Evolutionary conservation across 2,888 invertebrate species (phyloP).

Genomic region (Diplolepis rosae): DNA sequence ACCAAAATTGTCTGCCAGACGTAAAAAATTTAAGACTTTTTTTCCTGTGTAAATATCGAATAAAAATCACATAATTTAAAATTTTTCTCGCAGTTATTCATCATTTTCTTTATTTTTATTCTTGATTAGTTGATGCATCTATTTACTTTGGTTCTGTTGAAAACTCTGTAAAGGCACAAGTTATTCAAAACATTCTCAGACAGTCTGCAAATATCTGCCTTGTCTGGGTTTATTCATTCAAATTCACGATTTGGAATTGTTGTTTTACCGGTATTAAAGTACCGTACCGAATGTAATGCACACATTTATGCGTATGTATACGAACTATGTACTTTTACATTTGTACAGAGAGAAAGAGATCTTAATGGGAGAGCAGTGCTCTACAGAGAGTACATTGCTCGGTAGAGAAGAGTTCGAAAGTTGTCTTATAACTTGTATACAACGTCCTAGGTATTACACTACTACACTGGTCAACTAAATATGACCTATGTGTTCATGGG

Average conservation of each 20-base stretch:
- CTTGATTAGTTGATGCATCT: not conserved
- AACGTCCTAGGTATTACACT: not conserved
- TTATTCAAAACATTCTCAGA: constrained; percentile 24
- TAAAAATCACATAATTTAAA: not conserved
- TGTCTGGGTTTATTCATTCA: constrained; percentile 13
- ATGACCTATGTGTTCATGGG: too few species aligned
- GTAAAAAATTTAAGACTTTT: too few species aligned
- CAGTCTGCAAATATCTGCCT: constrained; percentile 20
- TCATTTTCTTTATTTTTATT: not conserved
- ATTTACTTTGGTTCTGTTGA: not conserved
- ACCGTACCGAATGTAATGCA: not conserved
- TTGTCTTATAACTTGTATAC: not conserved
- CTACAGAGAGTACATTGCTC: constrained; percentile 14
- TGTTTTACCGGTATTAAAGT: constrained; percentile 10
- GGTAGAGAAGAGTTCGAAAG: not conserved
- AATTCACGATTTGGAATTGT: constrained; percentile 17
- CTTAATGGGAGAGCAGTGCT: constrained; percentile 10
- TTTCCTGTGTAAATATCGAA: too few species aligned
- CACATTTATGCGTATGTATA: not conserved
- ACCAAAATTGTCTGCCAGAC: too few species aligned
- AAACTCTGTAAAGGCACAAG: not conserved
- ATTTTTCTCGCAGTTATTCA: not conserved
- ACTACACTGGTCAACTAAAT: too few species aligned
- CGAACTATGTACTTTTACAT: not conserved
- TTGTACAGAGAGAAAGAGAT: not conserved